phyloP scores from a whole-genome alignment of 2,797 vertebrate species.

The Podarcis siculus region DNA sequence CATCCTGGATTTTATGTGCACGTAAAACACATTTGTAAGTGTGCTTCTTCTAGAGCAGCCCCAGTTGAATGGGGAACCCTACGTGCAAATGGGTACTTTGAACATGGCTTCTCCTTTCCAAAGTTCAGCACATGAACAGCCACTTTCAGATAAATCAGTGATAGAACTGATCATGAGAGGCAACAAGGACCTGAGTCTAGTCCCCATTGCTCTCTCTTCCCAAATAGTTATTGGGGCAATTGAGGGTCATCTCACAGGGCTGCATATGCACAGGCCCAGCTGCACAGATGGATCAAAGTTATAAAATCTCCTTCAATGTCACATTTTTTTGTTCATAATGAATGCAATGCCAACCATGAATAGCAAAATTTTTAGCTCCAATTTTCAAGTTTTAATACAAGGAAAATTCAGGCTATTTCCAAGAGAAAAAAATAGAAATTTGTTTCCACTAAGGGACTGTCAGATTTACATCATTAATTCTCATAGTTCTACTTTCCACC shows the following conservation, averaged over 20 bases:
- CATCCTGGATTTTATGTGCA: neutral
- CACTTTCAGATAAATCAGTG: neutral
- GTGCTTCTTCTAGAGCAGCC: neutral
- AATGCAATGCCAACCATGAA: neutral
- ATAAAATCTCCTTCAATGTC: neutral
- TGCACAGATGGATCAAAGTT: neutral
- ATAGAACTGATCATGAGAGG: neutral
- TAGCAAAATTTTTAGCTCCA: neutral
- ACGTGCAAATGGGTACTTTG: neutral
- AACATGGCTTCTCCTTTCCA: neutral
- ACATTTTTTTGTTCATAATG: neutral
- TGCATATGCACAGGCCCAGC: neutral
- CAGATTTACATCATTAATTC: neutral
- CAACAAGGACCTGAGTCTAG: neutral
- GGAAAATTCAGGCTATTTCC: neutral
- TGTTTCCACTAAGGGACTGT: neutral
- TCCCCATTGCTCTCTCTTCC: neutral
- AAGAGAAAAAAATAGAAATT: neutral
- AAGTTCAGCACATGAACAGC: neutral
- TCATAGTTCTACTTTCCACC: neutral
- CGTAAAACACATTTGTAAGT: neutral
- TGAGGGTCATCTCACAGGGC: neutral
- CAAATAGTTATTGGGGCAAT: neutral
- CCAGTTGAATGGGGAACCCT: neutral
- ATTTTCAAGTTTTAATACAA: neutral